Conservation (phyloP, 53 echinoderm and acorn worm species). For the Crossaster papposus region DNA sequence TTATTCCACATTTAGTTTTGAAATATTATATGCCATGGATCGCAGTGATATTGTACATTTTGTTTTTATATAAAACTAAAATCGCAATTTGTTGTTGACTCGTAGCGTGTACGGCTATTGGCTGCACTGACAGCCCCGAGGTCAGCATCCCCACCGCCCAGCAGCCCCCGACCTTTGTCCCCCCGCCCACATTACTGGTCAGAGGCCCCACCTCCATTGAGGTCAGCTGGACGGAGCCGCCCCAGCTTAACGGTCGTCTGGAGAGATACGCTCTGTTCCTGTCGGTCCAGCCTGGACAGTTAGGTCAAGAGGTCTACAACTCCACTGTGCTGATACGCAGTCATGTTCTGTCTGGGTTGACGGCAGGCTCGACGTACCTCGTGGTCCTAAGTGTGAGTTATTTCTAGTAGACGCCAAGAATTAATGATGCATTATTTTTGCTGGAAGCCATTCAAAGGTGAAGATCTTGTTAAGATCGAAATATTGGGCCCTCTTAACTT, state of each 20-base stretch:
- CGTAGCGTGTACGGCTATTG: conserved; percentile 85
- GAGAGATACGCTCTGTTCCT: conserved; percentile 86
- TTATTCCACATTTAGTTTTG: no score
- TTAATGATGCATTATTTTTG: no score
- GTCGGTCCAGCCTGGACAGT: conserved; percentile 55
- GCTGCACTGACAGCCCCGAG: conserved; percentile 82
- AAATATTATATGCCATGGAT: no score
- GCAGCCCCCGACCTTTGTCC: conserved; percentile 78
- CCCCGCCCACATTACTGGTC: conserved; percentile 83
- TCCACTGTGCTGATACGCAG: conserved; percentile 80
- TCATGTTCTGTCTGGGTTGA: conserved; percentile 68
- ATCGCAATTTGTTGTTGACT: not conserved
- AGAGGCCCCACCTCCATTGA: conserved; percentile 87
- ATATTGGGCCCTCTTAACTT: no score
- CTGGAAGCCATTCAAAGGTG: no score
- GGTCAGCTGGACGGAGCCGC: conserved; percentile 82
- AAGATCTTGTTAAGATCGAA: no score
- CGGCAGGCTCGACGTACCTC: conserved; percentile 80
- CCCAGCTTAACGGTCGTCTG: conserved; percentile 82
- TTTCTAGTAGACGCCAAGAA: not conserved
- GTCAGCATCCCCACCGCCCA: conserved; percentile 88
- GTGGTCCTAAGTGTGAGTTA: conserved; percentile 81
- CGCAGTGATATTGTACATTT: no score
- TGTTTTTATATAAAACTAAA: not conserved
- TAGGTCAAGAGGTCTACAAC: conserved; percentile 76